Base-by-base conservation (phyloP, 2,113 vertebrate genomes). In the Pomatorhinus ruficollis region DNA sequence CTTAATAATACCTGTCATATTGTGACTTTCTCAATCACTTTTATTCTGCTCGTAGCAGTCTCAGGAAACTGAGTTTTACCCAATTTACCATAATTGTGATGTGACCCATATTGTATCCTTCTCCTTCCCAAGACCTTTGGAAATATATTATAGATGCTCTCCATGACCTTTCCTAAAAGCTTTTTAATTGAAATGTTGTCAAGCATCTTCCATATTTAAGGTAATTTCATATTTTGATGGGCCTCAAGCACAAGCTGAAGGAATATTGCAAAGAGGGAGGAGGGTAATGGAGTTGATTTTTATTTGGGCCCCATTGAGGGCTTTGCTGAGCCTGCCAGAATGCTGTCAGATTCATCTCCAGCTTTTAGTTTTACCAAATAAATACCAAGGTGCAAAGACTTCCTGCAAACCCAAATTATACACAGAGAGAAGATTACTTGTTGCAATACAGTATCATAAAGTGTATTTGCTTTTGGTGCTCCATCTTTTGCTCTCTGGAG, bases 121-220 rank as follows among this genome's bases (percentile, higher is more conserved):
- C 89, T 65, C 80, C 86, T 87, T 93, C 83, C 80, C 52, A 68
- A 89, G 91, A 95, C 89, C 77, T 76, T 92, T 82, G 49, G 57
- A 94, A 91, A 96, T 89, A 49, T 89, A 60, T 89, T 90, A 56
- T 30, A 89, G 77, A 71, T 85, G 77, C 49, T 89, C 84, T 57
- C 56, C 23, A 8, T 1, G 59, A 84, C 89, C 93, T 92, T 91
- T 72, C 69, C 87, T 96, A 87, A 96, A 95, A 96, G 95, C 91
- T 93, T 96, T 95, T 93, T 91, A 96, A 94, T 95, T 95, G 89
- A 91, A 92, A 92, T 93, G 77, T 95, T 95, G 83, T 72, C 83
- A 85, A 89, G 77, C 44, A 68, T 69, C 69, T 84, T 91, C 74
- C 44, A 37, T 82, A 68, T 89, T 95, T 91, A 91, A 93, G 83